Base-by-base conservation (phyloP, 2,113 vertebrate species). In the Podarcis muralis region DNA sequence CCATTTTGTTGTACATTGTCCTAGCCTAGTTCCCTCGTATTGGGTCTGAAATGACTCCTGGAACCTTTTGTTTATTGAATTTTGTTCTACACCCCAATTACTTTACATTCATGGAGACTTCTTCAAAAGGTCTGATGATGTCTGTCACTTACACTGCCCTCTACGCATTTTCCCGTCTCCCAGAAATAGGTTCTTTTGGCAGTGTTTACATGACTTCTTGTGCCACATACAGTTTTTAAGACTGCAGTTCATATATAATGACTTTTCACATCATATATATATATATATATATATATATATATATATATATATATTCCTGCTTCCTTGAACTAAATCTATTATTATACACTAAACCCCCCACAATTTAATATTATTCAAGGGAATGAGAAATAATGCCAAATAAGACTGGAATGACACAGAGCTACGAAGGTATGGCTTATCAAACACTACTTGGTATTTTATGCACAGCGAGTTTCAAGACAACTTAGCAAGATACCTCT, bases 401-500 rank as follows among this genome's bases (percentile, higher is more conserved):
- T 16, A 82, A 37, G 57, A 84, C 27, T 87, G 80, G 22, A 43
- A 72, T 77, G 69, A 86, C 2, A n/a, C 35, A 87, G 23, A 69
- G 68, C 30, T 69, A 92, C 84, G 27, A 83, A 87, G 57, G 27
- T 35, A 62, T 77, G 3, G 65, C 37, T n/a, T 35, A 57, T 40
- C 59, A 23, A 83, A 75, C 25, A 84, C 25, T 2, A 87, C 80
- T 11, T 76, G 88, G 80, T 65, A 87, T 32, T 90, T 93, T 76
- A 68, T 84, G 90, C 83, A 93, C 12, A 90, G 91, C 87, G 80
- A 93, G 89, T 78, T 90, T 93, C 16, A 5, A 93, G 91, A 88
- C 88, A 69, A 93, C 85, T 85, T 90, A 92, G 88, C 92, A 94
- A 93, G 95, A 95, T 97, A 97, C 96, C 97, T 97, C 96, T 95